These are phyloP conservation scores for Anthopleura sola DNA, from an alignment of 64 coral and sea anemone species.

Conservation along the genomic window DNA sequence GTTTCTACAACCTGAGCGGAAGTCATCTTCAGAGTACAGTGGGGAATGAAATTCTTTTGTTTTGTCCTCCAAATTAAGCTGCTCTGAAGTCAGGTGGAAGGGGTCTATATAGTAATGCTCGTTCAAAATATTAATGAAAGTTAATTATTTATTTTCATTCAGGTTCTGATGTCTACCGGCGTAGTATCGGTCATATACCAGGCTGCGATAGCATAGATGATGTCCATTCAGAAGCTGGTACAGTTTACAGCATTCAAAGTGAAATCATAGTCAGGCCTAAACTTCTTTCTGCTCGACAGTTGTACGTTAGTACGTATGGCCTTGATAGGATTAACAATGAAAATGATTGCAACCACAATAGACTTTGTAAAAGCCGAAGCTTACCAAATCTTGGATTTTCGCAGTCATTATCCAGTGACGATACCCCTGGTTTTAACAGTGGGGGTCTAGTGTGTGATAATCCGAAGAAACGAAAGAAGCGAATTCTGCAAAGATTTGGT, in stretches of 20 bases:
- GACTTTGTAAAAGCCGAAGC: conserved; percentile 39
- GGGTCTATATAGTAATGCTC: too few relatives aligned
- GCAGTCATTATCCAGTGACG: conserved; percentile 8
- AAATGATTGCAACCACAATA: conserved; percentile 11
- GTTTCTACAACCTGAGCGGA: too few relatives aligned
- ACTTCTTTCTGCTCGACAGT: conserved; percentile 37
- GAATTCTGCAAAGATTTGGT: conserved; percentile 57
- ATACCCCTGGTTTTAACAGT: not conserved
- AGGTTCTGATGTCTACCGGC: conserved; percentile 48
- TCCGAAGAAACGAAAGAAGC: conserved; percentile 52
- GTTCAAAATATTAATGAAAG: not conserved
- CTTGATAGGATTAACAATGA: conserved; percentile 24
- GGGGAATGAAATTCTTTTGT: too few relatives aligned
- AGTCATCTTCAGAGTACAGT: too few relatives aligned
- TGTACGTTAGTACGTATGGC: conserved; percentile 53
- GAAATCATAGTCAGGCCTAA: conserved; percentile 43
- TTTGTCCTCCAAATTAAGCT: too few relatives aligned
- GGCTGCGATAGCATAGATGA: conserved; percentile 38
- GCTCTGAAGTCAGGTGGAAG: too few relatives aligned
- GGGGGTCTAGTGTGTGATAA: conserved; percentile 35
- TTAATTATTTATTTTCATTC: not conserved
- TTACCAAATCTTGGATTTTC: conserved; percentile 42
- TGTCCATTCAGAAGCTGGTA: conserved; percentile 48
- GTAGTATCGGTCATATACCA: conserved; percentile 13
- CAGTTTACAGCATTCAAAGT: conserved; percentile 44